These are phyloP conservation scores for Ochropleura plecta DNA, from an alignment of 2,888 invertebrate genomes.

Conservation along the genomic window DNA sequence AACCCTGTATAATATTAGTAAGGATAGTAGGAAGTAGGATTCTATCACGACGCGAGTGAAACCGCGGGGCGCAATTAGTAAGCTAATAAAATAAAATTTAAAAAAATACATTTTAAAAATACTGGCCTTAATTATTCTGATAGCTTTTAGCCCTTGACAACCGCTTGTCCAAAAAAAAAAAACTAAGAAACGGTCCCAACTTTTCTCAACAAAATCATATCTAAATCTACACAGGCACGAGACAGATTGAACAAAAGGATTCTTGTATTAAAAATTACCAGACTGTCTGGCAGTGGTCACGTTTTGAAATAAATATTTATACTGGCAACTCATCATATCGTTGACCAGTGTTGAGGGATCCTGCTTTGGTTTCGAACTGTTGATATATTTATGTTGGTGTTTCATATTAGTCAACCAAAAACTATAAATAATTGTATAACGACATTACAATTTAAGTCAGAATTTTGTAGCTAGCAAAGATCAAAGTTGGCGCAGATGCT, in stretches of 20 bases:
- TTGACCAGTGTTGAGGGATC: not conserved
- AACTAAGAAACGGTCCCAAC: too few relatives aligned
- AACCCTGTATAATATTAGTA: too few relatives aligned
- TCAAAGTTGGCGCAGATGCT: too few relatives aligned
- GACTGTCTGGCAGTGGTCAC: constrained; percentile 31
- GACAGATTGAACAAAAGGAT: constrained; percentile 24
- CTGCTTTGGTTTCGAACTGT: not conserved
- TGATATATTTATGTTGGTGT: not conserved
- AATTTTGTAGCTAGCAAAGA: too few relatives aligned
- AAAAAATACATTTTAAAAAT: not conserved
- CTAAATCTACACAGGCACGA: not conserved
- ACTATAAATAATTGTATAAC: too few relatives aligned
- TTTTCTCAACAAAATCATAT: constrained; percentile 7
- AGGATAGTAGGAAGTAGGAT: too few relatives aligned
- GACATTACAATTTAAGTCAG: too few relatives aligned
- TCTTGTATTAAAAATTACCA: constrained; percentile 30
- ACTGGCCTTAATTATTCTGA: not conserved
- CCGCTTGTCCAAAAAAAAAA: not conserved
- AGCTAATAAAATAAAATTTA: too few relatives aligned
- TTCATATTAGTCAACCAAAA: too few relatives aligned
- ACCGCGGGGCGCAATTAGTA: too few relatives aligned
- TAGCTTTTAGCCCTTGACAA: not conserved
- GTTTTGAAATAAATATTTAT: constrained; percentile 47
- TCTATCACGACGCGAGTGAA: too few relatives aligned
- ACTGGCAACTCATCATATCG: constrained; percentile 12